Evolutionary conservation across 2,888 invertebrate genomes (phyloP), one percentile per base, ranked within the genome.

Genomic region (Leucoma salicis): DNA sequence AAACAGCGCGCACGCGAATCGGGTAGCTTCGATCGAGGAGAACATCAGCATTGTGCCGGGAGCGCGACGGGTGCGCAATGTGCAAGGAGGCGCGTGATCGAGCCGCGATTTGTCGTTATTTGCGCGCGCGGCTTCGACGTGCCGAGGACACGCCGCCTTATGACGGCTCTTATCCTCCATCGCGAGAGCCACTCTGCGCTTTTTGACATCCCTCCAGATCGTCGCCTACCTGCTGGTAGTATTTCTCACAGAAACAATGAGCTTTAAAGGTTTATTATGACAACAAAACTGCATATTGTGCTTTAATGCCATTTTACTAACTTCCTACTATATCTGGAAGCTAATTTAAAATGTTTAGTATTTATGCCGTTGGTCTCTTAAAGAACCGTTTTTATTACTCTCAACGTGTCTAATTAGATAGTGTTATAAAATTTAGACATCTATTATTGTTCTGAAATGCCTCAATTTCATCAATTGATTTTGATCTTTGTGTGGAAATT

Each of bases 231-330:
- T 68, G 59, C 63, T 70, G 72, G 69, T 63, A 76, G 76, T 76
- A 80, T 83, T 85, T 85, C 82, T 82, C 83, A 78, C 84, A 78
- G 75, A 71, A 83, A 87, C 87, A 86, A 87, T 85, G 81, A 86
- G 78, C 80, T 61, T 80, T 84, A 75, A 82, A 84, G 76, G 74
- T 75, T 83, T 81, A 80, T 79, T 77, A 78, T 76, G 76, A 76
- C 76, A 74, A 73, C 72, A 72, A 55, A 70, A 62, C 56, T 63
- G 61, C 63, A 67, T 50, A 63, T 48, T 44, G 43, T 43, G 25
- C 47, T 61, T 50, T 53, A 53, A 39, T 63, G 50, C 60, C 59
- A 69, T 59, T 58, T 63, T 50, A 14, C 36, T 39, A 46, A 46
- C 39, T 47, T 29, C 29, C 31, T 41, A 43, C 43, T 47, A 46